A percentile compares a stretch with the other conserved stretches of the same genome.
phyloP scores from a whole-genome alignment of 2,888 invertebrate genomes.

The Tillus elongatus region DNA sequence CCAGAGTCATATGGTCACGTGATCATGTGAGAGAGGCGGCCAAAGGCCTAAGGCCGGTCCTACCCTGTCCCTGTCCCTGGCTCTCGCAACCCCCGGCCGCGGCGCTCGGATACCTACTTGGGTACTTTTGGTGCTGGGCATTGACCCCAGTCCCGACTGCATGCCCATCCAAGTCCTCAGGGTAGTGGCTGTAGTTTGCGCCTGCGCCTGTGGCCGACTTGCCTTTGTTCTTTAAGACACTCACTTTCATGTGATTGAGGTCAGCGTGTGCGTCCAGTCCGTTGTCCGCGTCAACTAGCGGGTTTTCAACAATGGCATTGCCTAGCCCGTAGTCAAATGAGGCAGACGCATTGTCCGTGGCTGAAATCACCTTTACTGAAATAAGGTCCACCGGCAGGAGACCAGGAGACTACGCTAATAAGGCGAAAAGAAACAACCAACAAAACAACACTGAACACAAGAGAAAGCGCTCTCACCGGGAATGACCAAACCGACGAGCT shows the following conservation, averaged over 20 bases:
- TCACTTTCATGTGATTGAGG: conserved; percentile 39
- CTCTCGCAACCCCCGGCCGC: no score
- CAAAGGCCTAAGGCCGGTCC: no score
- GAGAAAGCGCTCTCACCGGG: conserved; percentile 38
- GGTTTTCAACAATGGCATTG: conserved; percentile 51
- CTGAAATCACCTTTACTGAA: conserved; percentile 47
- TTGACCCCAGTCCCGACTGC: conserved; percentile 26
- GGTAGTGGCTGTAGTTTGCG: conserved; percentile 33
- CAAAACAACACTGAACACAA: conserved; percentile 23
- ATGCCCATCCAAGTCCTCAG: conserved; percentile 32
- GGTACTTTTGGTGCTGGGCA: conserved; percentile 34
- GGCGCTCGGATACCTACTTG: no score
- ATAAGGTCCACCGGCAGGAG: conserved; percentile 1
- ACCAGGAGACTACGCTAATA: no score
- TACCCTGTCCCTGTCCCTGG: no score
- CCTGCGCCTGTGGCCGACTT: conserved; percentile 26
- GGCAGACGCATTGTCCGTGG: conserved; percentile 48
- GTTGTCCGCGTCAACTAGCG: conserved; percentile 49
- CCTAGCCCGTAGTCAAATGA: conserved; percentile 46
- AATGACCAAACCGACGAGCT: conserved; percentile 31
- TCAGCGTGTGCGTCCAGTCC: conserved; percentile 45
- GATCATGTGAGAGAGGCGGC: no score
- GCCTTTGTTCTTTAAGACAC: conserved; percentile 40
- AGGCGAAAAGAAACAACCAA: no score
- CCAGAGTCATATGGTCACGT: no score